Percentiles rank a stretch among this genome's conserved stretches.
Evolutionary conservation across 1,140 invertebrate species (phyloP).

Genomic region (Musca domestica): DNA sequence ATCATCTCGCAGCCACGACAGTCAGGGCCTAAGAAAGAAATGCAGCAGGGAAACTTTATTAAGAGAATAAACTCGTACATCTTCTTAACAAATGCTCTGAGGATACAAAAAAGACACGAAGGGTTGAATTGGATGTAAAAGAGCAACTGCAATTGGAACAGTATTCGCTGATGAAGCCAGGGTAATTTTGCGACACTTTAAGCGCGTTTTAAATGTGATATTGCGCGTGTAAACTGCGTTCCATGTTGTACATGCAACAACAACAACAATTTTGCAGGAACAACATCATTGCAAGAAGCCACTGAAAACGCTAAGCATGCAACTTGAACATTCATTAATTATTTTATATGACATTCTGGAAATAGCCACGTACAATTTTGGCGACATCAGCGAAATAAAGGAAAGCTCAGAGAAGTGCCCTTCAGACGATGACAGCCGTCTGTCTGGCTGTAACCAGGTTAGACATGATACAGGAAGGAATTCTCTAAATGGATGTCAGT

Average conservation of each 20-base stretch:
- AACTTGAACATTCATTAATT: slow-evolving; percentile 54
- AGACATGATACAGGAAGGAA: no score
- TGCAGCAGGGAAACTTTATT: slow-evolving; percentile 1
- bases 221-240: slow-evolving; percentile 22
- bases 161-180: slow-evolving; percentile 6
- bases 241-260: slow-evolving; percentile 19
- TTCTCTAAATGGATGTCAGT: no score
- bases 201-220: slow-evolving; percentile 24
- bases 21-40: background rate
- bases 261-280: slow-evolving; percentile 41
- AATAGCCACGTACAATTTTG: slow-evolving; percentile 51
- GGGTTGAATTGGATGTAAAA: no score
- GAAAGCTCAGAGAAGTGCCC: no score
- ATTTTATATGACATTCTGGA: slow-evolving; percentile 54
- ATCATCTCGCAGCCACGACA: background rate
- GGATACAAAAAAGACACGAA: no score
- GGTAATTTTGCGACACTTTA: slow-evolving; percentile 17
- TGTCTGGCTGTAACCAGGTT: background rate
- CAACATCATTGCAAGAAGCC: background rate
- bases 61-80: background rate
- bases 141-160: no score
- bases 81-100: background rate
- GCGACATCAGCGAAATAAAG: slow-evolving; percentile 35
- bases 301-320: slow-evolving; percentile 19
- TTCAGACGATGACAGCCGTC: slow-evolving; percentile 3